Evolutionary conservation across 2,113 vertebrate genomes (phyloP).

Genomic region (Trachemys scripta): DNA sequence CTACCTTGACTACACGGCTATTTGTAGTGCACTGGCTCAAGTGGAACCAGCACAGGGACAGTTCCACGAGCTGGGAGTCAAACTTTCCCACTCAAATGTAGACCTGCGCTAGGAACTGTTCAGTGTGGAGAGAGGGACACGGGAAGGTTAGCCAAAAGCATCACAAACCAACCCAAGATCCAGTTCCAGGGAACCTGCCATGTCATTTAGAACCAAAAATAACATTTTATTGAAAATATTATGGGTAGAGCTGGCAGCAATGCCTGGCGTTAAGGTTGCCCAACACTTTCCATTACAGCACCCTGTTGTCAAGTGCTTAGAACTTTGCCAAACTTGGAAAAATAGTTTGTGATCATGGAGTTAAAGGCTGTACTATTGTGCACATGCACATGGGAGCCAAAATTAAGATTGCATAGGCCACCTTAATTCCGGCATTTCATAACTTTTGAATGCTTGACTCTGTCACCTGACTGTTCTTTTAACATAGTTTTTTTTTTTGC

Average conservation of each 20-base stretch:
- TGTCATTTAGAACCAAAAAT: background rate
- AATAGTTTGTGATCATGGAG: background rate
- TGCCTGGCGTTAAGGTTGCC: background rate
- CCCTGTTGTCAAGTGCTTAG: background rate
- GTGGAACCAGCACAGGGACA: background rate
- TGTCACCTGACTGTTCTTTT: background rate
- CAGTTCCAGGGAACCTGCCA: background rate
- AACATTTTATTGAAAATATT: conserved; percentile 16
- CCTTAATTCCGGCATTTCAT: background rate
- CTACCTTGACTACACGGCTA: background rate
- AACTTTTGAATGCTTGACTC: background rate
- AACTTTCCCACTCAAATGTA: too few relatives aligned
- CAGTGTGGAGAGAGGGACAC: background rate
- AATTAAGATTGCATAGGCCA: background rate
- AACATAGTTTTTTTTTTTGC: background rate
- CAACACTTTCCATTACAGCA: background rate
- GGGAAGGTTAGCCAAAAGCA: conserved; percentile 15
- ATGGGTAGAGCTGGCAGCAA: background rate
- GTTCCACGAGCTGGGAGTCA: too few relatives aligned
- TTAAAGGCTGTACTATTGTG: background rate
- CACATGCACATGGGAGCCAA: background rate
- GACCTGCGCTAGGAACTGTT: background rate
- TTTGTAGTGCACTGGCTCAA: background rate
- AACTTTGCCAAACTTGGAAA: background rate
- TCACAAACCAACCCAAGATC: conserved; percentile 1